Percentiles rank a stretch among this genome's conserved stretches.
phyloP scores from a whole-genome alignment of 2,113 vertebrate genomes.

The Agelaius phoeniceus region DNA sequence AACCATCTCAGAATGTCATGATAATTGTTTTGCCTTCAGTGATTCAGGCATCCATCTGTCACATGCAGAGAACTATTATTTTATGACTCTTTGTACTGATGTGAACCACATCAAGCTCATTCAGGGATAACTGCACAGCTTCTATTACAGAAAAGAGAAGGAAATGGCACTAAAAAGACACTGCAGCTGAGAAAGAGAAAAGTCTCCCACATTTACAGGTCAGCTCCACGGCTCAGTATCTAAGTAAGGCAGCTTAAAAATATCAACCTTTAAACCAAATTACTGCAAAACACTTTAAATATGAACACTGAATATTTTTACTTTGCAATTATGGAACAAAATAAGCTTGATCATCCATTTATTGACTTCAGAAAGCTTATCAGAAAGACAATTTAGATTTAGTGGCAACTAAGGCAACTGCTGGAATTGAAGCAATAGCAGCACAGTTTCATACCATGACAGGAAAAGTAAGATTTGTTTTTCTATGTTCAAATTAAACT shows the following conservation, averaged over 20 bases:
- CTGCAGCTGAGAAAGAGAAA: not conserved
- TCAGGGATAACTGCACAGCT: not conserved
- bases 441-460: not conserved
- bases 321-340: not conserved
- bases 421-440: not conserved
- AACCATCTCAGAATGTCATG: not conserved
- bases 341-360: not conserved
- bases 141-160: not conserved
- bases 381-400: not conserved
- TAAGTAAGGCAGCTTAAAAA: not conserved
- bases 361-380: not conserved
- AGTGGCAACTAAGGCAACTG: not conserved
- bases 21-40: conserved; percentile 3
- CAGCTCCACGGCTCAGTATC: not conserved
- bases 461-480: not conserved
- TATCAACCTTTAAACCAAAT: not conserved
- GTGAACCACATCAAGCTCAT: not conserved
- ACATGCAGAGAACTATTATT: not conserved
- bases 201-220: not conserved
- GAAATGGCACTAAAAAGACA: not conserved
- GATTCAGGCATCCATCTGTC: not conserved
- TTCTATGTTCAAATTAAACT: not conserved
- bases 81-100: not conserved
- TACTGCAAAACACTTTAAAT: not conserved
- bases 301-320: not conserved